Evolutionary conservation across 1,140 invertebrate genomes (phyloP), one percentile per base, ranked within the genome.

Genomic region (Drosophila azteca): DNA sequence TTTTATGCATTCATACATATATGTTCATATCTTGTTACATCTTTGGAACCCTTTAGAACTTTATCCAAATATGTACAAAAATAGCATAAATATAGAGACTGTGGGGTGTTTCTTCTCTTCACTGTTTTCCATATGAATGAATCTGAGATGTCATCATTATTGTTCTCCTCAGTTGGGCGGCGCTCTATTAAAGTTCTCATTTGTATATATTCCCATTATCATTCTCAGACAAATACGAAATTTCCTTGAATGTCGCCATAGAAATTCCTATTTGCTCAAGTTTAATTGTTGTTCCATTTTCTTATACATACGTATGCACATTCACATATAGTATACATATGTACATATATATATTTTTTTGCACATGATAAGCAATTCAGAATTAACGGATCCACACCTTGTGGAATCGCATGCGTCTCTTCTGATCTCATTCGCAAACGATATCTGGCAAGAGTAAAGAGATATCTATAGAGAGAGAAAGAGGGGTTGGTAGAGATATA

Each of bases 201-300:
- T 45, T 69, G 11, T 65, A 31, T 41, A 45, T 49, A 41, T 24
- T 68, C 8, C 31, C 31, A 68, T 57, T 69, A 8, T 9, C 35
- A 13, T 39, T 39, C 35, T 39, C 35, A 13, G 35, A 11, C 35
- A 39, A 39, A 39, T 39, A 39, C 13, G 11, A 57, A 58, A 57
- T 69, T 69, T 57, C 49, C 51, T 45, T 68, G 66, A 68, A 69
- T 68, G 64, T 26, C 51, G 45, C 35, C 44, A 69, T 69, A 57
- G 43, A 68, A 69, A 48, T 68, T n/a, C 17, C 9, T 57, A 58
- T 69, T 68, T 68, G 53, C 35, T 43, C 24, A 29, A 39, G 20
- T 69, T 69, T 69, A 68, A 69, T 69, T 68, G 15, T 35, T 29
- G 65, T 67, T 49, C 45, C 52, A 69, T 5, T 69, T 68, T 22